Percentiles rank a stretch among this genome's conserved stretches.
Conservation (phyloP, 2,888 invertebrate species). For the Drosophila ustulata region DNA sequence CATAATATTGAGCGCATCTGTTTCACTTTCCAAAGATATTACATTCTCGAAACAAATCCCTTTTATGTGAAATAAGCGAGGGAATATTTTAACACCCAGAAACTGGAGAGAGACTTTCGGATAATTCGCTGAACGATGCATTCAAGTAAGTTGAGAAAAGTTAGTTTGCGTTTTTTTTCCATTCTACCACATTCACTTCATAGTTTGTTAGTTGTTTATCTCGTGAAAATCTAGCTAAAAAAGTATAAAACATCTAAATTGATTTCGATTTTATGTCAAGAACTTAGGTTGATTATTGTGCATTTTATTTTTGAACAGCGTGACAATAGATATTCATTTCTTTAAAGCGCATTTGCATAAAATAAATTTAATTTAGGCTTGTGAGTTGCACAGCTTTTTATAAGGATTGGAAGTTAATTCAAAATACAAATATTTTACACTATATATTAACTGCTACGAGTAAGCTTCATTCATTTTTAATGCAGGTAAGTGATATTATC, state of each 20-base stretch:
- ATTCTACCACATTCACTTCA: neutral
- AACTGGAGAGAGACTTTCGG: constrained; percentile 6
- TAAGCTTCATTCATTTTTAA: neutral
- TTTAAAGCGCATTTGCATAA: neutral
- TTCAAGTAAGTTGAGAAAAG: constrained; percentile 13
- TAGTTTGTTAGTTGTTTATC: constrained; percentile 6
- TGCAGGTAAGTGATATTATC: neutral
- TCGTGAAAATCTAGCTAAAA: neutral
- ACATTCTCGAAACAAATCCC: constrained; percentile 15
- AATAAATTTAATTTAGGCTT: neutral
- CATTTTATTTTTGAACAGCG: neutral
- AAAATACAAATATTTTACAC: neutral
- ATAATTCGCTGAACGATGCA: constrained; percentile 3
- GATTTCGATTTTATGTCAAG: neutral
- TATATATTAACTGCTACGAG: no score
- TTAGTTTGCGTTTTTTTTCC: neutral
- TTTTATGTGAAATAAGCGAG: neutral
- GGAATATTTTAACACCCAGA: neutral
- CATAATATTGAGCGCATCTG: constrained; percentile 2
- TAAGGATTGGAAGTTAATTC: neutral
- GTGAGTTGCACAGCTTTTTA: neutral
- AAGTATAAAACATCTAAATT: neutral
- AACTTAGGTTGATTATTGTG: neutral
- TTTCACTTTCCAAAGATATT: constrained; percentile 12
- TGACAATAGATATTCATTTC: neutral